Conservation (phyloP, 2,888 invertebrate genomes). For the Unio delphinus region DNA sequence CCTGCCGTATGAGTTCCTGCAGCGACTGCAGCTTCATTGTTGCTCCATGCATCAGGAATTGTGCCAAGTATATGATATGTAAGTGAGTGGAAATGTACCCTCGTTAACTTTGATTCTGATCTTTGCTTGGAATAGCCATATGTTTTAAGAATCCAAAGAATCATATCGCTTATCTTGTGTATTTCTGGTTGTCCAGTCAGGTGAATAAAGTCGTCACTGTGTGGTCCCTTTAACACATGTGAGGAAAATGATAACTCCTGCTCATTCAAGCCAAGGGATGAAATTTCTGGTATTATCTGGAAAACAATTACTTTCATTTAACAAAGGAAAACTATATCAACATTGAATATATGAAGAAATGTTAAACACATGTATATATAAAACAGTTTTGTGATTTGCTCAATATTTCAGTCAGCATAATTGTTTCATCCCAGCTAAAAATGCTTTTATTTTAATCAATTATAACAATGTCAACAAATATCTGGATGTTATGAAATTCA, state of each 20-base stretch:
- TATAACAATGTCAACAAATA: too few species aligned
- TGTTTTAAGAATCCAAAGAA: conserved; percentile 71
- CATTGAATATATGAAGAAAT: too few species aligned
- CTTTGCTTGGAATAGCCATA: conserved; percentile 68
- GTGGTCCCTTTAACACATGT: conserved; percentile 70
- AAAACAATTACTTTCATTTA: conserved; percentile 4
- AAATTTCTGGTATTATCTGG: conserved; percentile 66
- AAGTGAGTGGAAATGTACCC: conserved; percentile 73
- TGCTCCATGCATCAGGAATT: conserved; percentile 69
- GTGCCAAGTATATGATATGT: conserved; percentile 72
- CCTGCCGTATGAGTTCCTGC: conserved; percentile 72
- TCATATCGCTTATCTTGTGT: conserved; percentile 72
- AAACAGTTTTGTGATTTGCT: too few species aligned
- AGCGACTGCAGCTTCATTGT: conserved; percentile 70
- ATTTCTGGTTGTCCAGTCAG: conserved; percentile 66
- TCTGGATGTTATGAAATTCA: too few species aligned
- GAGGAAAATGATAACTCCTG: conserved; percentile 72
- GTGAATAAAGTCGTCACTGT: conserved; percentile 43
- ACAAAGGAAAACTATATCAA: too few species aligned
- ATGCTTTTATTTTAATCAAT: too few species aligned
- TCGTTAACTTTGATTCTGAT: conserved; percentile 66
- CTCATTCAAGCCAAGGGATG: conserved; percentile 73
- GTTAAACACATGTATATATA: too few species aligned
- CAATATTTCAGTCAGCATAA: too few species aligned
- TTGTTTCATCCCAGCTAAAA: too few species aligned